Conservation (phyloP, 2,113 vertebrate species). For the Microtus oregoni region DNA sequence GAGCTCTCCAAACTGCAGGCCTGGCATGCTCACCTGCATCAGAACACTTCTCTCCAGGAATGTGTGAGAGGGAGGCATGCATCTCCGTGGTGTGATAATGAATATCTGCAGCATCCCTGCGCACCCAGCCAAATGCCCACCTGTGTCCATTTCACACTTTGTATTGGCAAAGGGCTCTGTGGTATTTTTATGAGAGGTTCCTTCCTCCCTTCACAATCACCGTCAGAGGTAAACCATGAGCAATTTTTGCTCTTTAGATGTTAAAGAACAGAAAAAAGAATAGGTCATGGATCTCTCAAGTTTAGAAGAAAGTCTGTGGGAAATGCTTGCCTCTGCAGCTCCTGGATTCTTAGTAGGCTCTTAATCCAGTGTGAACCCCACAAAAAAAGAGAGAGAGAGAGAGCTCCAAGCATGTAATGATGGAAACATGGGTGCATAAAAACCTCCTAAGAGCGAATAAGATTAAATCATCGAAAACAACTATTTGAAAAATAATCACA, state of each 20-base stretch:
- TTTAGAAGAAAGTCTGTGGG: conserved; percentile 31
- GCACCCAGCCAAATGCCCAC: neutral
- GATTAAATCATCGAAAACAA: neutral
- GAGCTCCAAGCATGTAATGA: neutral
- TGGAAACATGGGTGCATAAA: neutral
- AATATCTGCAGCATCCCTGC: neutral
- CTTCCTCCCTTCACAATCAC: neutral
- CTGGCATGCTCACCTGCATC: fast-evolving
- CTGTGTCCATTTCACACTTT: neutral
- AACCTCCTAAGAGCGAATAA: neutral
- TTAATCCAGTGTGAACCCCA: neutral
- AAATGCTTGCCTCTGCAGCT: neutral
- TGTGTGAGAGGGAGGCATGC: neutral
- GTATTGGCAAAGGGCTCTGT: neutral
- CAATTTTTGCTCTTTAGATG: conserved; percentile 18
- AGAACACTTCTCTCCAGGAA: neutral
- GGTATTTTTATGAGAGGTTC: conserved; percentile 39
- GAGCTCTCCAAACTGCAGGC: neutral
- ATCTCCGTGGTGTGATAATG: neutral
- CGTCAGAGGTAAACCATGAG: neutral
- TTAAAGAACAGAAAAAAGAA: conserved; percentile 45
- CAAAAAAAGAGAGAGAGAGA: neutral
- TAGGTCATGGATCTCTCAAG: neutral
- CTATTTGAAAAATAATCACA: neutral
- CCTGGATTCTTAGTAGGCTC: neutral